A percentile compares a stretch with the other conserved stretches of the same genome.
phyloP scores from a whole-genome alignment of 2,888 invertebrate species.

The Allacma fusca region DNA sequence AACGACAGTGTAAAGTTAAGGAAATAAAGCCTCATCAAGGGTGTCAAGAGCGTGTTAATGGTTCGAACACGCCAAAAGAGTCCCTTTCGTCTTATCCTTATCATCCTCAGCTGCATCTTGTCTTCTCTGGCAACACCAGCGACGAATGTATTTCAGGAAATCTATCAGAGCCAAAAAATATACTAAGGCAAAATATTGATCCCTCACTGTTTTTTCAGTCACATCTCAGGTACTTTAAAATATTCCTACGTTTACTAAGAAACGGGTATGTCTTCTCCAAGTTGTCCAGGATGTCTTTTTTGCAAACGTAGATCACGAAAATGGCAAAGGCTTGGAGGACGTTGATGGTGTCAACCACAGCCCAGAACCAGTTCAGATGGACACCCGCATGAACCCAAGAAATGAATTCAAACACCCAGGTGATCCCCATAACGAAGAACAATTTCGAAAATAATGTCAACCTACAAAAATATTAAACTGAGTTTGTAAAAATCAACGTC shows the following conservation, averaged over 20 bases:
- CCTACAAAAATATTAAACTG: too few species aligned
- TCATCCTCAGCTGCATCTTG: background rate
- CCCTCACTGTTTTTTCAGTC: background rate
- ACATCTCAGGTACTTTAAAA: background rate
- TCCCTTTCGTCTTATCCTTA: background rate
- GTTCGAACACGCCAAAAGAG: background rate
- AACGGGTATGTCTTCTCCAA: constrained; percentile 53
- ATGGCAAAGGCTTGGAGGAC: constrained; percentile 57
- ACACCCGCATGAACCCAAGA: constrained; percentile 50
- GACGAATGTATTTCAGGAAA: background rate
- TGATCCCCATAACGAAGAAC: constrained; percentile 56
- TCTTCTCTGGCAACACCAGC: background rate
- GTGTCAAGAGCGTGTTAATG: background rate
- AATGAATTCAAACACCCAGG: constrained; percentile 57
- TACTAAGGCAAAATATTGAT: background rate
- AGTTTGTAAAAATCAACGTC: too few species aligned
- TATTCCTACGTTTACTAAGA: constrained; percentile 2
- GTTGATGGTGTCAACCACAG: constrained; percentile 52
- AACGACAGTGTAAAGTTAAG: too few species aligned
- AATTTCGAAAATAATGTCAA: constrained; percentile 53
- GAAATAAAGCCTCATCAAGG: too few species aligned
- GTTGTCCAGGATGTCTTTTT: constrained; percentile 53
- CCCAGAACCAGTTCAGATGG: constrained; percentile 49
- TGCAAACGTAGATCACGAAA: constrained; percentile 58
- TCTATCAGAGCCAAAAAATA: background rate